These are phyloP conservation scores for Allobates femoralis DNA, from an alignment of 2,797 vertebrate species.

Conservation along the genomic window DNA sequence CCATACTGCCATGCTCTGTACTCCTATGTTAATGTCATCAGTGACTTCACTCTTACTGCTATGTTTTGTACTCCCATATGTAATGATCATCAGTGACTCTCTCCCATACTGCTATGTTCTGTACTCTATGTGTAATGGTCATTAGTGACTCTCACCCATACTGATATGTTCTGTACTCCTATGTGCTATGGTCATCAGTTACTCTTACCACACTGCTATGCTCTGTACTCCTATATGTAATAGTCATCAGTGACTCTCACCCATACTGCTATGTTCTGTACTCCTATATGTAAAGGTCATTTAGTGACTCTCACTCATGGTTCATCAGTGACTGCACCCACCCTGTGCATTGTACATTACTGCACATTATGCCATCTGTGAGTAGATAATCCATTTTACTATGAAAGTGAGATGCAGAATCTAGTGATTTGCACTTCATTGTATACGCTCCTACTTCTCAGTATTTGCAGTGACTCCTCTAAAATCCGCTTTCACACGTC, in stretches of 20 bases:
- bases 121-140: neutral
- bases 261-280: neutral
- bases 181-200: neutral
- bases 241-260: neutral
- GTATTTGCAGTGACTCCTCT: too few relatives aligned
- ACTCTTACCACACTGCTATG: neutral
- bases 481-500: too few relatives aligned
- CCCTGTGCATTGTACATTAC: neutral
- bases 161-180: neutral
- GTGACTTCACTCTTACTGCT: neutral
- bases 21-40: too few relatives aligned
- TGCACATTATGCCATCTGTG: too few relatives aligned
- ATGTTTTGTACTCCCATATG: neutral
- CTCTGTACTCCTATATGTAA: neutral
- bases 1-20: neutral
- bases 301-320: too few relatives aligned
- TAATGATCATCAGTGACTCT: neutral
- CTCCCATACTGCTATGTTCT: neutral
- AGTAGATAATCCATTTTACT: too few relatives aligned
- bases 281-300: too few relatives aligned
- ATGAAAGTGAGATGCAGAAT: too few relatives aligned
- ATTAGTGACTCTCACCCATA: neutral
- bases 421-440: too few relatives aligned
- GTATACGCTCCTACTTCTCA: too few relatives aligned
- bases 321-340: too few relatives aligned